A percentile compares a stretch with the other conserved stretches of the same genome.
phyloP scores from a whole-genome alignment of 2,888 invertebrate species.

The Rhodophaea formosa region DNA sequence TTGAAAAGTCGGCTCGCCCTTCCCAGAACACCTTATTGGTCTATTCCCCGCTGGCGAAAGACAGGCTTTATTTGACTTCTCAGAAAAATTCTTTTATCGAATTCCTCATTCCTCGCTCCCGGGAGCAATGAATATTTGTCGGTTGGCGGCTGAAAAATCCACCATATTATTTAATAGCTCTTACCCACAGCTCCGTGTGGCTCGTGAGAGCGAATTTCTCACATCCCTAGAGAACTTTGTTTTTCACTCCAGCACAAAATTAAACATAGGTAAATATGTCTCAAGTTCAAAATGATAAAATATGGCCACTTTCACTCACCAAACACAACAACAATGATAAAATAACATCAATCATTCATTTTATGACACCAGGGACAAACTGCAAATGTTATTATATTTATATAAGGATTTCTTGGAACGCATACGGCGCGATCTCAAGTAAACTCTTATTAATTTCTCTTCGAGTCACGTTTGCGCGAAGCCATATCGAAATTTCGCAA shows the following conservation, averaged over 20 bases:
- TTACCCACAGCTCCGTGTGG: no score
- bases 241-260: no score
- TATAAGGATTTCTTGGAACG: neutral
- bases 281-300: no score
- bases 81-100: constrained; percentile 15
- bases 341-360: no score
- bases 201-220: no score
- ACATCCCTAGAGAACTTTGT: no score
- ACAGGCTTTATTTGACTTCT: constrained; percentile 12
- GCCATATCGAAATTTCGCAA: constrained; percentile 1
- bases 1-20: neutral
- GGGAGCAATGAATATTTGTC: constrained; percentile 18
- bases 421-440: neutral
- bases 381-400: no score
- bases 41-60: neutral
- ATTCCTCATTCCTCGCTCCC: constrained; percentile 11
- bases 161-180: neutral
- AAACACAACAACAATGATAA: no score
- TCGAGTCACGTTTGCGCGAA: neutral
- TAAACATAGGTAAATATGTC: no score
- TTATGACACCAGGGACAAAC: no score
- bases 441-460: neutral
- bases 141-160: constrained; percentile 13
- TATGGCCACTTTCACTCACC: no score
- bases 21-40: constrained; percentile 11